These are phyloP conservation scores for Lathronympha strigana DNA, from an alignment of 2,888 invertebrate species.

Conservation along the genomic window DNA sequence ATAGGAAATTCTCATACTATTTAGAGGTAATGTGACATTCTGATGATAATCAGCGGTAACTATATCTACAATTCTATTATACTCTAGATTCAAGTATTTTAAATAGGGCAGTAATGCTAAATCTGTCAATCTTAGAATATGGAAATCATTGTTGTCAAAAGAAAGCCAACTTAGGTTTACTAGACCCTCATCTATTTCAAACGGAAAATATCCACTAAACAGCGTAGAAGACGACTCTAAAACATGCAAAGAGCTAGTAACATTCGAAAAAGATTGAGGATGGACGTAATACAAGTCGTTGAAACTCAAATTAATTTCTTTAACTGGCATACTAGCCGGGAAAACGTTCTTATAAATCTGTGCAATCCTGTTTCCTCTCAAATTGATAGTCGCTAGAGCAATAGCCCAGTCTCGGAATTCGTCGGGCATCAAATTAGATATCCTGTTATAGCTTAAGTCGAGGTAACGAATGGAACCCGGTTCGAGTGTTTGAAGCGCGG, in stretches of 20 bases:
- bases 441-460: slow-evolving; percentile 94
- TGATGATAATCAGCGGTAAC: slow-evolving; percentile 88
- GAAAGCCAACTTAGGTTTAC: slow-evolving; percentile 92
- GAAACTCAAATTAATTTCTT: slow-evolving; percentile 95
- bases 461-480: slow-evolving; percentile 90
- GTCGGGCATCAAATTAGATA: slow-evolving; percentile 89
- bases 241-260: slow-evolving; percentile 90
- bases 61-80: slow-evolving; percentile 90
- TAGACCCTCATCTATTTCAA: slow-evolving; percentile 89
- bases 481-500: slow-evolving; percentile 88
- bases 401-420: slow-evolving; percentile 92
- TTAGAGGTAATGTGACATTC: slow-evolving; percentile 88
- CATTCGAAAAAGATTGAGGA: slow-evolving; percentile 90
- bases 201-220: slow-evolving; percentile 90
- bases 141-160: slow-evolving; percentile 94
- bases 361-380: slow-evolving; percentile 93
- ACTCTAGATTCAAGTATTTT: slow-evolving; percentile 93
- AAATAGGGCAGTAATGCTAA: slow-evolving; percentile 87
- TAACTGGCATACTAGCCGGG: slow-evolving; percentile 88
- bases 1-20: slow-evolving; percentile 92
- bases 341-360: slow-evolving; percentile 89
- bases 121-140: slow-evolving; percentile 88
- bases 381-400: slow-evolving; percentile 90
- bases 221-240: slow-evolving; percentile 94
- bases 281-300: slow-evolving; percentile 94